Evolutionary conservation across 2,888 invertebrate genomes (phyloP), one percentile per base, ranked within the genome.

Genomic region (Dasypogon diadema): DNA sequence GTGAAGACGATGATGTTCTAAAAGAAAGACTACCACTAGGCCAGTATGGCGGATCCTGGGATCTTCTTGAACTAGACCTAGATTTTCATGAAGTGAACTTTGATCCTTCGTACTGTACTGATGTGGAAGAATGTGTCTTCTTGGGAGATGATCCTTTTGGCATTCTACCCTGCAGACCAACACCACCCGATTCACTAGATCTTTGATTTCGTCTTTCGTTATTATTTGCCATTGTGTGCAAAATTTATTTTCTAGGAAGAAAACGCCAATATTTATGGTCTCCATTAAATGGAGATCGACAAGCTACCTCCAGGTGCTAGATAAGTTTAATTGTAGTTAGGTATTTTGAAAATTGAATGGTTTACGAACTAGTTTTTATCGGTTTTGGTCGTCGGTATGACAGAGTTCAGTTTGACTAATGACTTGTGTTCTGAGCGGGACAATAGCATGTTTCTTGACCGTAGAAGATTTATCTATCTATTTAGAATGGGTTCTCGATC

Each of bases 51-150:
- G 90, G 90, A 79, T 87, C 89, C 75, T 90, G 90, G 90, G 90
- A 90, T 83, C 87, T 90, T 18, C 87, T 90, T 34, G 90, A 90
- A 83, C 87, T 90, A 63, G 90, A 90, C 83, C 82, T 90, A 79
- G 89, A 90, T 78, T 83, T 90, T 77, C 89, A 89, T 75, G 89
- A 90, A 81, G 87, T 90, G 77, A 90, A 90, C 81, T 85, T 90
- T 2, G 90, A 90, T 82, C 89, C 90, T 1, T 89, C 89, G 68
- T 90, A 89, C 80, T 90, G 89, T 77, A 89, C 89, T 70, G 90
- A 88, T 68, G 90, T 90, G 0, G 90, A 90, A 80, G 90, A 90
- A 80, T 87, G 87, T 78, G 89, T 90, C 74, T 90, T 90, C 79
- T 83, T 89, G 80, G 89, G 89, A 2, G 90, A 85, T 54, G 90